Base-by-base conservation (phyloP, 2,113 vertebrate species). In the Pseudorasbora parva region DNA sequence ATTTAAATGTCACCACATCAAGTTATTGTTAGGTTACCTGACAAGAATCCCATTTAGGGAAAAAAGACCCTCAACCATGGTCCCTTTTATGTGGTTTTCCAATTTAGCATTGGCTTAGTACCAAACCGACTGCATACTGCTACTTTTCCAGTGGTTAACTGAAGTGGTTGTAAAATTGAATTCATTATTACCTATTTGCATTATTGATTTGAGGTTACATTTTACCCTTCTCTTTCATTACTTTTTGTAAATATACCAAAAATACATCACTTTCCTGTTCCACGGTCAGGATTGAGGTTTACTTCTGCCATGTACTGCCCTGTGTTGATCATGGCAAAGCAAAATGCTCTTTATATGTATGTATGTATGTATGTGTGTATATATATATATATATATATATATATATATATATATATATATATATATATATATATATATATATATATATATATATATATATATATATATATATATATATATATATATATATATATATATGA, bases 281-380 rank as follows among this genome's bases (percentile, higher is more conserved):
- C 33, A n/a, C n/a, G 33, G 66, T n/a, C 66, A 69, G 33, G 66
- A 41, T n/a, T 62, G 57, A 84, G 56, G n/a, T 77, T 56, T 47
- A 19, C 62, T 66, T 45, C 43, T 30, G 33, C n/a, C 69, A 21
- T 72, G 12, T 60, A 19, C 54, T 49, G 51, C 23, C 81, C 57
- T 30, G 12, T 84, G 82, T 78, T 89, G 77, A 85, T 49, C 60
- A 77, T 86, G 83, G 83, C 86, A 56, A 25, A 11, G 43, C 11
- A n/a, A 75, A 60, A 54, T 68, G 54, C 81, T 21, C 51, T 21
- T 54, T 21, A 54, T 19, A 54, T 54, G 17, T 21, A 54, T 23
- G 69, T 78, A 78, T n/a, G n/a, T n/a, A n/a, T n/a, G n/a, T n/a
- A n/a, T n/a, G n/a, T n/a, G n/a, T n/a, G n/a, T n/a, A n/a, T n/a